A percentile compares a stretch with the other conserved stretches of the same genome.
These are phyloP conservation scores for Lasioglossum baleicum DNA, from an alignment of 1,140 invertebrate species.

Conservation along the genomic window DNA sequence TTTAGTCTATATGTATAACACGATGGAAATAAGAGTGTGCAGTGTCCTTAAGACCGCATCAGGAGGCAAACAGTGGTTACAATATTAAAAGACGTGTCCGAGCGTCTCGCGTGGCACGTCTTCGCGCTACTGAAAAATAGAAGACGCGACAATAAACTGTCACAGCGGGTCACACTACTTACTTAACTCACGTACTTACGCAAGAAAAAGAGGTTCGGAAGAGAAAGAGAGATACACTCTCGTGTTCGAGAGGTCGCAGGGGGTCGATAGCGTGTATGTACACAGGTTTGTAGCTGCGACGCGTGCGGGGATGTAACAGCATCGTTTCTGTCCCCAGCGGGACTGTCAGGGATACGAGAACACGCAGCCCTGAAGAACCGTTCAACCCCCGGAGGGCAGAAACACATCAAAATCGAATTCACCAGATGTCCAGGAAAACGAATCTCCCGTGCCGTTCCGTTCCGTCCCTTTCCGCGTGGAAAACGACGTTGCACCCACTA, in stretches of 20 bases:
- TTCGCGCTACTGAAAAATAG: conserved; percentile 19
- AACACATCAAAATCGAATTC: conserved; percentile 80
- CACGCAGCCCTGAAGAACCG: conserved; percentile 37
- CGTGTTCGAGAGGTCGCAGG: conserved; percentile 34
- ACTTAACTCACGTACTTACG: too few relatives aligned
- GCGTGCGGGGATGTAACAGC: conserved; percentile 42
- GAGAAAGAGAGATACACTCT: conserved; percentile 10
- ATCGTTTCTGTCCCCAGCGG: conserved; percentile 56
- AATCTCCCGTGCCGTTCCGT: conserved; percentile 49
- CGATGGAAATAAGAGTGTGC: too few relatives aligned
- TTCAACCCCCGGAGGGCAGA: conserved; percentile 69
- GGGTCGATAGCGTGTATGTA: conserved; percentile 44
- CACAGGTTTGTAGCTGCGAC: conserved; percentile 29
- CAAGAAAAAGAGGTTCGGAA: background rate
- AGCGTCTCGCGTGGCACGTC: background rate
- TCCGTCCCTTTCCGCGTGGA: conserved; percentile 37
- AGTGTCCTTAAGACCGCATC: too few relatives aligned
- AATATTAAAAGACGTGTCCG: conserved; percentile 9
- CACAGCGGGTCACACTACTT: conserved; percentile 38
- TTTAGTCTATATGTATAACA: too few relatives aligned
- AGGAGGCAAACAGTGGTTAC: background rate
- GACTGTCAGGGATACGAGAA: conserved; percentile 49
- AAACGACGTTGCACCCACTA: conserved; percentile 64
- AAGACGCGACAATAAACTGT: conserved; percentile 34
- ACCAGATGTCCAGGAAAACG: conserved; percentile 77